Evolutionary conservation across 2,797 vertebrate species (phyloP).

Genomic region (Bradypus variegatus): DNA sequence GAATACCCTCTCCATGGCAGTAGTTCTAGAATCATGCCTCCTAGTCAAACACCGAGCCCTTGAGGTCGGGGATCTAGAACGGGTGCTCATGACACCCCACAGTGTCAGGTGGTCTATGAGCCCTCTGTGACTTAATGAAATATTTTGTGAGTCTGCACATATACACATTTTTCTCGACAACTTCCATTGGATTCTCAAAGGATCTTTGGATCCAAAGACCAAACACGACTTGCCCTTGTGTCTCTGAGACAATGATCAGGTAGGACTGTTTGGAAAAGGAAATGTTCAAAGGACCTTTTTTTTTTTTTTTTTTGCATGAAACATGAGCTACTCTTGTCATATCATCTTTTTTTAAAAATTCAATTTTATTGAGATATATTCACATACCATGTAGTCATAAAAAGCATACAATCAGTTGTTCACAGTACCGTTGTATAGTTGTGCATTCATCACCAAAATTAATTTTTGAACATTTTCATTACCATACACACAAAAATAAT

Average conservation of each 20-base stretch:
- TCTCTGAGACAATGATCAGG: background rate
- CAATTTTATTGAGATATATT: no score
- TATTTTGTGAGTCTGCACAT: background rate
- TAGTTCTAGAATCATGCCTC: background rate
- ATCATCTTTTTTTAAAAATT: no score
- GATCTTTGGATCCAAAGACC: background rate
- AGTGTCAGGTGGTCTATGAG: background rate
- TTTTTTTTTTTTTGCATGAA: no score
- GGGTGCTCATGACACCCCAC: background rate
- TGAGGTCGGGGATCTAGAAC: background rate
- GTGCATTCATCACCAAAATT: no score
- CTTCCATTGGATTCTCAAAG: background rate
- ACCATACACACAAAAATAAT: no score
- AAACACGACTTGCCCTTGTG: background rate
- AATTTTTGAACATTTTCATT: no score
- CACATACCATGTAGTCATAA: no score
- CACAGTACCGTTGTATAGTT: no score
- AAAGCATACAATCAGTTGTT: no score
- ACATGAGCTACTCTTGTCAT: no score
- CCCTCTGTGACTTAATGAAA: no score
- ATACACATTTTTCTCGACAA: background rate
- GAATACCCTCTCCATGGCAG: background rate
- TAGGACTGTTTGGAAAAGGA: background rate
- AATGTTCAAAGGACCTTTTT: background rate
- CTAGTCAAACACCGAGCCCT: no score